Conservation (phyloP, 2,113 vertebrate genomes). For the Serinus canaria region DNA sequence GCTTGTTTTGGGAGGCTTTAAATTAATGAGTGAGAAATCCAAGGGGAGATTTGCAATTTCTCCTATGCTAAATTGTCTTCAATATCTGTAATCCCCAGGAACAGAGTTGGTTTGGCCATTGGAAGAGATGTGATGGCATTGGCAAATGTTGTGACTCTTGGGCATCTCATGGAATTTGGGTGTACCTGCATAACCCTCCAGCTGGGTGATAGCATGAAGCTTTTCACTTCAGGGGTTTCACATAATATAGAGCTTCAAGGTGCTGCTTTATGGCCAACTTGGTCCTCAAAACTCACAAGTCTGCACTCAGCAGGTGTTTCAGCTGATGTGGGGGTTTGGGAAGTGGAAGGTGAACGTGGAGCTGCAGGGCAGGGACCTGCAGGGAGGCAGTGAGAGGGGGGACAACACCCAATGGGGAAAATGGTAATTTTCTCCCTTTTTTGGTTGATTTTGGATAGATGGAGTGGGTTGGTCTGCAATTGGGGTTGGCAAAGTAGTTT, state of each 20-base stretch:
- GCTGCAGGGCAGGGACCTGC: not conserved
- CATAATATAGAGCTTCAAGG: not conserved
- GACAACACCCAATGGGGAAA: not conserved
- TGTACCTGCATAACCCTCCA: not conserved
- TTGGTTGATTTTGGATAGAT: not conserved
- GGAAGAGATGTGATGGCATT: not conserved
- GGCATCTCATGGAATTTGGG: not conserved
- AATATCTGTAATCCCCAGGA: accelerated
- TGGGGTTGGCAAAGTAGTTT: not conserved
- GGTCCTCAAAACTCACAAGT: not conserved
- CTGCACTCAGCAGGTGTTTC: not conserved
- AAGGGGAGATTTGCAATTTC: not conserved
- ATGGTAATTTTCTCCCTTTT: not conserved
- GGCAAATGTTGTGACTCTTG: not conserved
- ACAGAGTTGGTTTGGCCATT: not conserved
- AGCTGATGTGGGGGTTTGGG: accelerated
- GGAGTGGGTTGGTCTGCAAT: not conserved
- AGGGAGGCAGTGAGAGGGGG: not conserved
- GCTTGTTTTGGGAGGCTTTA: accelerated
- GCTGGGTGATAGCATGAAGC: accelerated
- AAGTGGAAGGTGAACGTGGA: not conserved
- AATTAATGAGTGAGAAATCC: not conserved
- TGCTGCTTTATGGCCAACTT: not conserved
- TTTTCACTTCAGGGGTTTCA: not conserved
- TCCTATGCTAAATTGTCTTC: not conserved